A percentile compares a stretch with the other conserved stretches of the same genome.
Evolutionary conservation across 2,888 invertebrate genomes (phyloP).

Genomic region (Microdon myrmicae): DNA sequence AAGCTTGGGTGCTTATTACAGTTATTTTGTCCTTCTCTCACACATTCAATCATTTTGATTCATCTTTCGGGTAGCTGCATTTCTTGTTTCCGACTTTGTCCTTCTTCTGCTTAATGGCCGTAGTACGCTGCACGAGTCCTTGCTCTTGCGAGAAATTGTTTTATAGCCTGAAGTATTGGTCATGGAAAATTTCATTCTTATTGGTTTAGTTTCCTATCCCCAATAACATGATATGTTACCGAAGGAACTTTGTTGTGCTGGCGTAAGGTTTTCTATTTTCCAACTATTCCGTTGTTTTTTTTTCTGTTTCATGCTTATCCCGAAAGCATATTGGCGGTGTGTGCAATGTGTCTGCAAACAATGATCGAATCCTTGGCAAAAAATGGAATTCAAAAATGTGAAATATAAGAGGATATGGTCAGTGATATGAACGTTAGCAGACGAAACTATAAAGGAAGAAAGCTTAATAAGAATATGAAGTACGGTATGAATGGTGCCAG

Average conservation of each 20-base stretch:
- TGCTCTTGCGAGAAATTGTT: conserved; percentile 40
- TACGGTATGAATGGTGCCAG: too few species aligned
- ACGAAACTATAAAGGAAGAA: not conserved
- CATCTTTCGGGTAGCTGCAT: not conserved
- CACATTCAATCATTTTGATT: too few species aligned
- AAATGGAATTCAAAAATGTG: conserved; percentile 37
- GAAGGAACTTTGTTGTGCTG: conserved; percentile 25
- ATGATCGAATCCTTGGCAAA: conserved; percentile 45
- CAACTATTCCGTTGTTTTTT: not conserved
- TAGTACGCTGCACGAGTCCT: conserved; percentile 25
- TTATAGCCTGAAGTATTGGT: conserved; percentile 49
- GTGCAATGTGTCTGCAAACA: conserved; percentile 38
- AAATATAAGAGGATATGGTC: conserved; percentile 36
- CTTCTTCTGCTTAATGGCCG: too few species aligned
- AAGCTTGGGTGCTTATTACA: conserved; percentile 12
- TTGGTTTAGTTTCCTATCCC: conserved; percentile 7
- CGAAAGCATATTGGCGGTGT: conserved; percentile 3
- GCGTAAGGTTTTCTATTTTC: conserved; percentile 23
- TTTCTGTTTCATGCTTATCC: conserved; percentile 13
- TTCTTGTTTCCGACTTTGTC: conserved; percentile 1
- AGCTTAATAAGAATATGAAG: too few species aligned
- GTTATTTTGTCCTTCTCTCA: conserved; percentile 4
- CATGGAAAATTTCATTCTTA: conserved; percentile 37
- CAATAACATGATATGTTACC: conserved; percentile 36
- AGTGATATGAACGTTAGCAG: conserved; percentile 18